These are phyloP conservation scores for Brachyrhaphis roseni DNA, from an alignment of 2,797 vertebrate genomes.

Conservation along the genomic window DNA sequence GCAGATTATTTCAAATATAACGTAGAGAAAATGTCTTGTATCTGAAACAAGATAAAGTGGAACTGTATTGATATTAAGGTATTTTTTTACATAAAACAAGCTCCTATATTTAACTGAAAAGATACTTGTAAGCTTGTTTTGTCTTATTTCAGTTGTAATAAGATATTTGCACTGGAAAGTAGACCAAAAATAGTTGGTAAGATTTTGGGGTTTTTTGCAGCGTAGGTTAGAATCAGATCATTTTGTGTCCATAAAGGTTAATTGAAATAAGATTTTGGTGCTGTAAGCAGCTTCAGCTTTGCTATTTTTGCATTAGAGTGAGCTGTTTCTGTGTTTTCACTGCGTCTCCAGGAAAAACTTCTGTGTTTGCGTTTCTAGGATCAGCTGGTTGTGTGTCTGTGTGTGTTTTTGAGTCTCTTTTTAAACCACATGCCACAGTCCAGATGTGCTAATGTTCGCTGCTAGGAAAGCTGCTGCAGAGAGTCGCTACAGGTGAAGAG, in stretches of 20 bases:
- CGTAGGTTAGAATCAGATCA: not conserved
- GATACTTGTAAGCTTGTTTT: too few relatives aligned
- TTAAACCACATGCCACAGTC: constrained; percentile 17
- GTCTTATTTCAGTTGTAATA: too few relatives aligned
- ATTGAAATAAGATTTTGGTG: not conserved
- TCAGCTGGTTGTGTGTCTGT: not conserved
- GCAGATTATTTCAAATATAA: too few relatives aligned
- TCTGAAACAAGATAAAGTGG: too few relatives aligned
- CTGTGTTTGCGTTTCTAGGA: constrained; percentile 6
- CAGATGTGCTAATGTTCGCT: constrained; percentile 1
- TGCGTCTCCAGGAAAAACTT: constrained; percentile 26
- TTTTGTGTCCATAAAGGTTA: not conserved
- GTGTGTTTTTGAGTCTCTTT: constrained; percentile 24
- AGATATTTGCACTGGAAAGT: too few relatives aligned
- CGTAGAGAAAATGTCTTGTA: too few relatives aligned
- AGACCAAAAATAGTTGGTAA: too few relatives aligned
- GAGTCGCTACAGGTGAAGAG: too few relatives aligned
- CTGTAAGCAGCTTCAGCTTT: not conserved
- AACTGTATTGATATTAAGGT: too few relatives aligned
- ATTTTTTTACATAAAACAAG: too few relatives aligned
- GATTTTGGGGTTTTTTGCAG: not conserved
- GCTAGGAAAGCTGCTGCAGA: constrained; percentile 14
- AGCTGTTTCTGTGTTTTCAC: constrained; percentile 29
- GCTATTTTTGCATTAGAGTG: constrained; percentile 14
- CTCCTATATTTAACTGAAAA: too few relatives aligned